phyloP scores from a whole-genome alignment of 2,797 vertebrate species.

The Rhinella marina region DNA sequence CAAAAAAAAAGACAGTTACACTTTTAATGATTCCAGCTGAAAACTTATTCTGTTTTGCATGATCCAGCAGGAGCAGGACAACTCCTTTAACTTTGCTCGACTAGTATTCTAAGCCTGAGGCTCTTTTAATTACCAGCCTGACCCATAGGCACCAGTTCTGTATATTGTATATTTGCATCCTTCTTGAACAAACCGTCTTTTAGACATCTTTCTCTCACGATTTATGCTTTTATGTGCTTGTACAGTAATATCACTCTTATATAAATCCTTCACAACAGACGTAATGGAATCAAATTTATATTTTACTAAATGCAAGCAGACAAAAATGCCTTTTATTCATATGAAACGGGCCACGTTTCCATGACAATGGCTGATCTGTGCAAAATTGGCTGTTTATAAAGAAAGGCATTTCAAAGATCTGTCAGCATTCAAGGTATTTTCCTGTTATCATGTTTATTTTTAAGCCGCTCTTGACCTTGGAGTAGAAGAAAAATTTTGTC shows the following conservation, averaged over 20 bases:
- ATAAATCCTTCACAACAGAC: not conserved
- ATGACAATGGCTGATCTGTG: slow-evolving; percentile 23
- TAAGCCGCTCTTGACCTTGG: not conserved
- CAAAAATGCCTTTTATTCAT: slow-evolving; percentile 24
- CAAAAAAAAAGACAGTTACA: no score
- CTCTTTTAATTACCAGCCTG: no score
- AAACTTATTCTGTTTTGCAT: no score
- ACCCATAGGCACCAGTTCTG: not conserved
- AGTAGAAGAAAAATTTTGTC: not conserved
- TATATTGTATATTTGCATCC: not conserved
- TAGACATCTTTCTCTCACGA: not conserved
- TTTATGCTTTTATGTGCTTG: not conserved
- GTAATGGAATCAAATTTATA: slow-evolving; percentile 8
- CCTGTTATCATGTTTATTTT: slow-evolving; percentile 10
- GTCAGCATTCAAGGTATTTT: slow-evolving; percentile 26
- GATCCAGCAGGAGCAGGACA: no score
- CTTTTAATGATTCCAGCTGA: no score
- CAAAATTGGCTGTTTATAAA: slow-evolving; percentile 26
- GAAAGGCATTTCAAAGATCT: slow-evolving; percentile 16
- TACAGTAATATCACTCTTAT: not conserved
- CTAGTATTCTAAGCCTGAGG: no score
- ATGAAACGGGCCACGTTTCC: not conserved
- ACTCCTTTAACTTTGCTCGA: no score
- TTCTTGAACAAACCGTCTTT: not conserved
- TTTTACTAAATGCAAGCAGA: not conserved